Conservation (phyloP, 2,888 invertebrate genomes). For the Patella pellucida region DNA sequence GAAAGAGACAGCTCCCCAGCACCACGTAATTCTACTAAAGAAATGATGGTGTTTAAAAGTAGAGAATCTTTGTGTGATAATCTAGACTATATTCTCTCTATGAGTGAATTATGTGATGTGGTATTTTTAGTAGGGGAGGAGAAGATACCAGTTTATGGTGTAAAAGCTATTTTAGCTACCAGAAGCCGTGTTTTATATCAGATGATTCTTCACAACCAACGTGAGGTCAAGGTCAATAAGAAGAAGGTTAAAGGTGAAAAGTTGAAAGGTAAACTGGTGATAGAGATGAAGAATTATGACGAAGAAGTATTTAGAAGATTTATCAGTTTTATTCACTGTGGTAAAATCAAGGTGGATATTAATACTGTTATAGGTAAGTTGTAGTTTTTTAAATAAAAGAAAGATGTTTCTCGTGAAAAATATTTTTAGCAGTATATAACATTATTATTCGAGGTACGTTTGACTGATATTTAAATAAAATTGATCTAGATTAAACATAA, state of each 20-base stretch:
- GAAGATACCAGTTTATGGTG: not conserved
- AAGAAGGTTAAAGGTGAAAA: not conserved
- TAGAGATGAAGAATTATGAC: not conserved
- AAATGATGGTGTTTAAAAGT: constrained; percentile 6
- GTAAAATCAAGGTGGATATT: not conserved
- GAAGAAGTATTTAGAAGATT: constrained; percentile 8
- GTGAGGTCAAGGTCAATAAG: not conserved
- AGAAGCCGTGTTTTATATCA: not conserved
- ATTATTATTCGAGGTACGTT: too few relatives aligned
- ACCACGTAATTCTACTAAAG: not conserved
- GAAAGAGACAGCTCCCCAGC: not conserved
- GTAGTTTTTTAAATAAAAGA: not conserved
- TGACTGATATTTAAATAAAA: too few relatives aligned
- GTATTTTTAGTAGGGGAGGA: not conserved
- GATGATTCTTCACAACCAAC: not conserved
- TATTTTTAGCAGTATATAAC: too few relatives aligned
- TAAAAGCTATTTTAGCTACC: constrained; percentile 1
- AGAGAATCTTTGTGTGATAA: not conserved
- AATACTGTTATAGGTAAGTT: not conserved
- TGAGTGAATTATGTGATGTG: not conserved
- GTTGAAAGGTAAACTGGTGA: not conserved
- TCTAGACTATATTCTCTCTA: not conserved
- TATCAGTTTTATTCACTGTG: constrained; percentile 9
- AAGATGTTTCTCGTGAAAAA: too few relatives aligned
- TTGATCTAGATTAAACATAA: too few relatives aligned